These are phyloP conservation scores for Strigamia transsilvanica DNA, from an alignment of 2,888 invertebrate species.

Conservation along the genomic window DNA sequence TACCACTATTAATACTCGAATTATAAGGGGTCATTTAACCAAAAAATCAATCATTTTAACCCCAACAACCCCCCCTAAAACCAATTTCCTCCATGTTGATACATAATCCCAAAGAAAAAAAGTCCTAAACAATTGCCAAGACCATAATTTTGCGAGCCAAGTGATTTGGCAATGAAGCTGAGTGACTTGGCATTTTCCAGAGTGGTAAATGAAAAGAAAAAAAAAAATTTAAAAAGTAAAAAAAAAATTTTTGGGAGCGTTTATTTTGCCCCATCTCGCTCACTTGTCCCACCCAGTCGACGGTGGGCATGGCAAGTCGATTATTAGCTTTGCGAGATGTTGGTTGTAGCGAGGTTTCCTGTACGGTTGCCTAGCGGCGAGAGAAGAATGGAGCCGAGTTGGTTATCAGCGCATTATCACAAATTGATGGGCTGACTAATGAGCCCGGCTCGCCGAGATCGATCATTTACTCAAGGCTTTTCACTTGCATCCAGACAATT, in stretches of 20 bases:
- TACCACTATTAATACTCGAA: slow-evolving; percentile 9
- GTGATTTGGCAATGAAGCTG: slow-evolving; percentile 37
- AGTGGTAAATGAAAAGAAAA: neutral
- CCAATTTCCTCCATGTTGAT: neutral
- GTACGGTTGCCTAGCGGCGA: slow-evolving; percentile 28
- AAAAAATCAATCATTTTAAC: neutral
- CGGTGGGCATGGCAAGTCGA: slow-evolving; percentile 4
- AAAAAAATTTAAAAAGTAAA: neutral
- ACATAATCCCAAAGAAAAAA: neutral
- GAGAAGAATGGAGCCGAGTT: slow-evolving; percentile 27
- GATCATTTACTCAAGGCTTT: slow-evolving; percentile 48
- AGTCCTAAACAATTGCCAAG: slow-evolving; percentile 20
- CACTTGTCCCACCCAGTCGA: slow-evolving; percentile 15
- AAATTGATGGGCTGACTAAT: slow-evolving; percentile 48
- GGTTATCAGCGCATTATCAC: slow-evolving; percentile 47
- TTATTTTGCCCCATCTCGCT: neutral
- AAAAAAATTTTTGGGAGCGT: neutral
- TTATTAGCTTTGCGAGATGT: slow-evolving; percentile 34
- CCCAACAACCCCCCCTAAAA: neutral
- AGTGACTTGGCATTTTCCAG: slow-evolving; percentile 44
- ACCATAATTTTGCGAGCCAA: slow-evolving; percentile 33
- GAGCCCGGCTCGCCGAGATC: slow-evolving; percentile 43
- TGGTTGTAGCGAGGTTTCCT: slow-evolving; percentile 37
- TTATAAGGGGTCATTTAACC: neutral
- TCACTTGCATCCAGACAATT: slow-evolving; percentile 26